Evolutionary conservation across 2,888 invertebrate genomes (phyloP).

Genomic region (Sclerodermus sp.): DNA sequence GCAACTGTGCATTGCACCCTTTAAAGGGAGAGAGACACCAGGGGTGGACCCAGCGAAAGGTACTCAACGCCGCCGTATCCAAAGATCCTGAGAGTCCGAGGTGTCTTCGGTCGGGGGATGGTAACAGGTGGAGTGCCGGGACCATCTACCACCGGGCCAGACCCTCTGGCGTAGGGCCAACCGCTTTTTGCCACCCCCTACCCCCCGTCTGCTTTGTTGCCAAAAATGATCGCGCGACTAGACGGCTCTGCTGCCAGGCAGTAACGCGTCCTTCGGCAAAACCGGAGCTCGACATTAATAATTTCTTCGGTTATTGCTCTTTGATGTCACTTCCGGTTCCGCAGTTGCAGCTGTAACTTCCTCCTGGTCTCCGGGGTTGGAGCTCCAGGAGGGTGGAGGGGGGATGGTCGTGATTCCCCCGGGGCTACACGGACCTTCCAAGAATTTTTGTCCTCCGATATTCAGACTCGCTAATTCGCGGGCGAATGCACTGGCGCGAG

Average conservation of each 20-base stretch:
- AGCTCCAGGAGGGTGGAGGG: no score
- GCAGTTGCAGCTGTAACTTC: no score
- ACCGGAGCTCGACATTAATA: not conserved
- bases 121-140: conserved; percentile 37
- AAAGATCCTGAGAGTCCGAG: not conserved
- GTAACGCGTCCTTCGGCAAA: conserved; percentile 6
- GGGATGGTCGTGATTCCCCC: no score
- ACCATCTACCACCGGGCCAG: conserved; percentile 18
- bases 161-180: conserved; percentile 36
- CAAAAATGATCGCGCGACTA: conserved; percentile 41
- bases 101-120: conserved; percentile 1
- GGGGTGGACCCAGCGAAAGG: no score
- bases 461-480: not conserved
- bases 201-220: no score
- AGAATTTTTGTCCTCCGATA: no score
- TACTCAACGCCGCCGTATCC: no score
- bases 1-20: no score
- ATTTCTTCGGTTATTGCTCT: not conserved
- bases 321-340: not conserved
- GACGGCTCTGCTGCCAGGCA: conserved; percentile 28
- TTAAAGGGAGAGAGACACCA: no score
- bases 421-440: no score
- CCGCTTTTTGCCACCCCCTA: conserved; percentile 25
- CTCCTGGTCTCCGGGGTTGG: no score
- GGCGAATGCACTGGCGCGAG: not conserved